Evolutionary conservation across 2,888 invertebrate species (phyloP).

Genomic region (Limenitis camilla): DNA sequence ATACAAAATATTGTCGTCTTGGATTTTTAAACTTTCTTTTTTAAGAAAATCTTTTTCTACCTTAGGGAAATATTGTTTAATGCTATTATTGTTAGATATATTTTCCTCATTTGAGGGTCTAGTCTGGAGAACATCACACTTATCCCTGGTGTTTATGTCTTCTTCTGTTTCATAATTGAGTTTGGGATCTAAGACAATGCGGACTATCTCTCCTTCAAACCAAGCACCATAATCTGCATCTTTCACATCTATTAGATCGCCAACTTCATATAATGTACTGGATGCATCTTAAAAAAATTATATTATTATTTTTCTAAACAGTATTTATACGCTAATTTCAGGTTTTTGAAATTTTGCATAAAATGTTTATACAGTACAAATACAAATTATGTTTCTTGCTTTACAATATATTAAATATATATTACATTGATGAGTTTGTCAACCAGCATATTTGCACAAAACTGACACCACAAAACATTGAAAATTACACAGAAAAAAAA

Average conservation of each 20-base stretch:
- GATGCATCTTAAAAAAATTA: slow-evolving; percentile 42
- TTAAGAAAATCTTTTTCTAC: slow-evolving; percentile 30
- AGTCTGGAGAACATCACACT: slow-evolving; percentile 42
- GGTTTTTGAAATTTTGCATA: too few relatives aligned
- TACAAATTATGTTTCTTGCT: too few relatives aligned
- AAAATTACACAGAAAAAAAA: too few relatives aligned
- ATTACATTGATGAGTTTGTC: too few relatives aligned
- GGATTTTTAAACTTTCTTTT: slow-evolving; percentile 10
- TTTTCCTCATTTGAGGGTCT: slow-evolving; percentile 32
- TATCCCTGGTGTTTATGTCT: slow-evolving; percentile 19
- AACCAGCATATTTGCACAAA: too few relatives aligned
- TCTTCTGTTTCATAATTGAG: slow-evolving; percentile 21
- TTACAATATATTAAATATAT: too few relatives aligned
- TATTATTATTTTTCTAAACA: neutral
- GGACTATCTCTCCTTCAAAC: slow-evolving; percentile 80
- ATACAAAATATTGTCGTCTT: slow-evolving; percentile 56
- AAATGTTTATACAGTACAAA: too few relatives aligned
- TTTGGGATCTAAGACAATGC: slow-evolving; percentile 61
- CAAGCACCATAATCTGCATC: slow-evolving; percentile 79
- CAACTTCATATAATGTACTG: slow-evolving; percentile 70
- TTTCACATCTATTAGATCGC: slow-evolving; percentile 80
- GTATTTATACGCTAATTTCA: too few relatives aligned
- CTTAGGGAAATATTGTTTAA: slow-evolving; percentile 46
- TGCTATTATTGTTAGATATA: slow-evolving; percentile 37
- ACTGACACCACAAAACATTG: too few relatives aligned